phyloP scores from a whole-genome alignment of 2,888 invertebrate genomes.

The Melanchra persicariae region DNA sequence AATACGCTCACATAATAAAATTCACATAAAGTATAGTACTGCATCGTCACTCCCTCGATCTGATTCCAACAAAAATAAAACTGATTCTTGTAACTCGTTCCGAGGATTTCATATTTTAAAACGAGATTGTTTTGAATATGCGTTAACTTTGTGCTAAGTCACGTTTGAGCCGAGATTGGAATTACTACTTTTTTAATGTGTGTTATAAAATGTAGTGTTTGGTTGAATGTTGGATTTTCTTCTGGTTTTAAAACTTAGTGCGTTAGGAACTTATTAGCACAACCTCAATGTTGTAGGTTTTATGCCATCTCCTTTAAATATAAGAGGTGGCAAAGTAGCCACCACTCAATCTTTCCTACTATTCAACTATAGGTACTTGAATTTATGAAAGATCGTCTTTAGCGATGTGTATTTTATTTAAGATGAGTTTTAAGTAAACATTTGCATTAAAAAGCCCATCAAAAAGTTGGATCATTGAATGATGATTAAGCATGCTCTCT shows the following conservation, averaged over 20 bases:
- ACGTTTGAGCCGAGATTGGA: constrained; percentile 71
- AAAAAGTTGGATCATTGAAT: no score
- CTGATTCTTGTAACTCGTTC: constrained; percentile 80
- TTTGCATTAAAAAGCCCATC: no score
- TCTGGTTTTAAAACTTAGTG: neutral
- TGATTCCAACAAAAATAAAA: constrained; percentile 79
- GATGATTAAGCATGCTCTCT: no score
- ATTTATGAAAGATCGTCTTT: no score
- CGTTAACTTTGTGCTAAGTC: constrained; percentile 82
- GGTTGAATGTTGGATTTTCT: neutral
- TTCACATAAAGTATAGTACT: constrained; percentile 68
- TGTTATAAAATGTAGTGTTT: constrained; percentile 23
- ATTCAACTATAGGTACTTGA: no score
- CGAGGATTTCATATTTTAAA: constrained; percentile 88
- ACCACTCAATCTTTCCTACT: no score
- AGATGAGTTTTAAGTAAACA: no score
- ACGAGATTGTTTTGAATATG: constrained; percentile 85
- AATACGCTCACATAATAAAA: constrained; percentile 48
- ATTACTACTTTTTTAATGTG: constrained; percentile 58
- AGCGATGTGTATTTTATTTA: no score
- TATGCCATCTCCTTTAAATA: no score
- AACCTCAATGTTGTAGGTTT: no score
- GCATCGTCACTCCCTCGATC: constrained; percentile 82
- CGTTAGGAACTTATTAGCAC: no score
- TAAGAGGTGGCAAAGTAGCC: no score